Percentiles rank a stretch among this genome's conserved stretches.
phyloP scores from a whole-genome alignment of 1,140 invertebrate species.

The Triops cancriformis region DNA sequence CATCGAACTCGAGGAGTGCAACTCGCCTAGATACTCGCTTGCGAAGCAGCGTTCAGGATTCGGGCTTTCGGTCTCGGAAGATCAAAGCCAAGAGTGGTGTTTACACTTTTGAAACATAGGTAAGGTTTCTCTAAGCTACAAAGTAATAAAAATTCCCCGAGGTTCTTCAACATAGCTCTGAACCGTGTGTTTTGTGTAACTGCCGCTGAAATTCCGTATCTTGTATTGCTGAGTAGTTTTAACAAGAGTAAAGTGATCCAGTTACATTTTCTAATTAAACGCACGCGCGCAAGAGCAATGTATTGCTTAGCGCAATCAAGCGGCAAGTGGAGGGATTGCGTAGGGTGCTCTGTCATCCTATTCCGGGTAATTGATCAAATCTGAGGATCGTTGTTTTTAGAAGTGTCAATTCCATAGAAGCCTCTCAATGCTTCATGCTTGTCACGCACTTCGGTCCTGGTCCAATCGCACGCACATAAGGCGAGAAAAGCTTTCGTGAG shows the following conservation, averaged over 20 bases:
- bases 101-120: too few relatives aligned
- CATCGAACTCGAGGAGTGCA: too few relatives aligned
- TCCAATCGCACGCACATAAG: constrained; percentile 1
- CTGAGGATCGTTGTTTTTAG: background rate
- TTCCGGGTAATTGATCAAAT: constrained; percentile 14
- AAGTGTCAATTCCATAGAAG: constrained; percentile 1
- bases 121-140: too few relatives aligned
- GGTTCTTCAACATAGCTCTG: too few relatives aligned
- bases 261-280: background rate
- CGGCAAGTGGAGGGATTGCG: background rate
- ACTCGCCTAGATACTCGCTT: too few relatives aligned
- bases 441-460: background rate
- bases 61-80: too few relatives aligned
- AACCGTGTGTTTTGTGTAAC: too few relatives aligned
- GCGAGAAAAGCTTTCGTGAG: background rate
- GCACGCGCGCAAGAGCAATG: background rate
- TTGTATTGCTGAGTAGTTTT: too few relatives aligned
- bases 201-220: too few relatives aligned
- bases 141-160: too few relatives aligned
- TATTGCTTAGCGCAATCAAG: background rate
- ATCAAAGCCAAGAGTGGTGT: too few relatives aligned
- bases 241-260: background rate
- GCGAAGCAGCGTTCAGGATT: too few relatives aligned
- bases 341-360: background rate
- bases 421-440: background rate